A percentile compares a stretch with the other conserved stretches of the same genome.
Conservation (phyloP, 2,888 invertebrate species). For the Phorcus lineatus region DNA sequence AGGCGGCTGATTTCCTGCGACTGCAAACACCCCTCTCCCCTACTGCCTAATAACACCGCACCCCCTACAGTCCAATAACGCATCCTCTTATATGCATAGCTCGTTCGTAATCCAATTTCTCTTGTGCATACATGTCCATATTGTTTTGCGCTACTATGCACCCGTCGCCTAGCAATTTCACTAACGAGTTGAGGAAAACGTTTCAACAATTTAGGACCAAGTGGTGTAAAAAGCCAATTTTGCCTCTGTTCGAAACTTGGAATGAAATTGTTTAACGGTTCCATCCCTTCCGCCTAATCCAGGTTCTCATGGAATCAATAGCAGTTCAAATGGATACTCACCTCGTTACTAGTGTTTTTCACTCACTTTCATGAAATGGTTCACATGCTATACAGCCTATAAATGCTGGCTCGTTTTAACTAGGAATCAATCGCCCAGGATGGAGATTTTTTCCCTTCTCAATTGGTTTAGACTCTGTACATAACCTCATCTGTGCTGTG, state of each 20-base stretch:
- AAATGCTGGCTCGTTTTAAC: not conserved
- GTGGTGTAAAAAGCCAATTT: slow-evolving; percentile 24
- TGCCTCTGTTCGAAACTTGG: slow-evolving; percentile 3
- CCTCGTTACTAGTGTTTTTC: not conserved
- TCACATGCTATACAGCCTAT: not conserved
- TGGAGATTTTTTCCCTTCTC: no score
- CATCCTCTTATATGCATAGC: not conserved
- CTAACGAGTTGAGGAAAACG: slow-evolving; percentile 12
- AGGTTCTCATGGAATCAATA: slow-evolving; percentile 1
- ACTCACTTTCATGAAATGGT: slow-evolving; percentile 11
- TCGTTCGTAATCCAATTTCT: not conserved
- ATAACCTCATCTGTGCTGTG: no score
- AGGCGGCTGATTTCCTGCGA: not conserved
- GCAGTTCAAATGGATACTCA: slow-evolving; percentile 10
- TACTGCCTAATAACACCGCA: not conserved
- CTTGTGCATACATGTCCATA: not conserved
- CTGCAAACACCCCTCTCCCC: not conserved
- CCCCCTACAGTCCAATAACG: not conserved
- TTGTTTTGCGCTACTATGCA: slow-evolving; percentile 8
- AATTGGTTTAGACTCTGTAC: no score
- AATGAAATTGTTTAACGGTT: slow-evolving; percentile 20
- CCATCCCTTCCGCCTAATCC: not conserved
- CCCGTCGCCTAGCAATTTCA: slow-evolving; percentile 7
- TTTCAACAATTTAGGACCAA: slow-evolving; percentile 16
- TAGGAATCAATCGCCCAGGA: not conserved